Percentiles rank a stretch among this genome's conserved stretches.
phyloP scores from a whole-genome alignment of 2,888 invertebrate species.

The Cotesia congregata region DNA sequence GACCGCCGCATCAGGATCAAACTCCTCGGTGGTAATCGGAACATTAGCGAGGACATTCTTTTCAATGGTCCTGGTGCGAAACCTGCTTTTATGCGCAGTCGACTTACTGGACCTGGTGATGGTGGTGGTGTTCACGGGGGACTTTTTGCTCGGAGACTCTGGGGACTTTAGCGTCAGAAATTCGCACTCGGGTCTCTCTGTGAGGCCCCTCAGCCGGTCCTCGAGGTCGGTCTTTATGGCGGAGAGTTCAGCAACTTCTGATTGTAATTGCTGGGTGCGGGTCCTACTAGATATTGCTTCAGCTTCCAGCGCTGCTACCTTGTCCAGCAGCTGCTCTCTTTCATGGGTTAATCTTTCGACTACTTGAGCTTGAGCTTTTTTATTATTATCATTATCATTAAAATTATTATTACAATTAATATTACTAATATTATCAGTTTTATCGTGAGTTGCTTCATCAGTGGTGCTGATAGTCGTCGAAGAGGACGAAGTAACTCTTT shows the following conservation, averaged over 20 bases:
- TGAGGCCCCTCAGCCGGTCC: conserved; percentile 63
- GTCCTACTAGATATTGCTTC: conserved; percentile 79
- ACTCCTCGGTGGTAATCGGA: conserved; percentile 50
- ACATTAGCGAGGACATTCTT: conserved; percentile 64
- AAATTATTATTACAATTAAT: conserved; percentile 44
- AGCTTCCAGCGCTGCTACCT: conserved; percentile 83
- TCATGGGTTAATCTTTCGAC: conserved; percentile 78
- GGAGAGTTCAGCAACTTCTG: conserved; percentile 75
- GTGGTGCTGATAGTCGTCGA: background rate
- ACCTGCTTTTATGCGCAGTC: conserved; percentile 63
- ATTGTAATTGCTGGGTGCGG: conserved; percentile 77
- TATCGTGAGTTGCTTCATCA: background rate
- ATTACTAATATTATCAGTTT: conserved; percentile 3
- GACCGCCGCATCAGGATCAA: conserved; percentile 56
- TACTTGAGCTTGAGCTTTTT: conserved; percentile 48
- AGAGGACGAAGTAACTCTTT: conserved; percentile 52
- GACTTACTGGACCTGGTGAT: conserved; percentile 56
- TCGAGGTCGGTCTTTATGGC: conserved; percentile 66
- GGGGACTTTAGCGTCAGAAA: conserved; percentile 53
- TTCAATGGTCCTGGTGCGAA: conserved; percentile 68
- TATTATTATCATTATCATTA: conserved; percentile 55
- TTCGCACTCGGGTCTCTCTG: conserved; percentile 50
- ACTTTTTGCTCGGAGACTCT: conserved; percentile 52
- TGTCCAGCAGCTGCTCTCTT: conserved; percentile 81
- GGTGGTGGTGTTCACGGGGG: conserved; percentile 51